Evolutionary conservation across 1,140 invertebrate genomes (phyloP), one percentile per base, ranked within the genome.

Genomic region (Cylas formicarius): DNA sequence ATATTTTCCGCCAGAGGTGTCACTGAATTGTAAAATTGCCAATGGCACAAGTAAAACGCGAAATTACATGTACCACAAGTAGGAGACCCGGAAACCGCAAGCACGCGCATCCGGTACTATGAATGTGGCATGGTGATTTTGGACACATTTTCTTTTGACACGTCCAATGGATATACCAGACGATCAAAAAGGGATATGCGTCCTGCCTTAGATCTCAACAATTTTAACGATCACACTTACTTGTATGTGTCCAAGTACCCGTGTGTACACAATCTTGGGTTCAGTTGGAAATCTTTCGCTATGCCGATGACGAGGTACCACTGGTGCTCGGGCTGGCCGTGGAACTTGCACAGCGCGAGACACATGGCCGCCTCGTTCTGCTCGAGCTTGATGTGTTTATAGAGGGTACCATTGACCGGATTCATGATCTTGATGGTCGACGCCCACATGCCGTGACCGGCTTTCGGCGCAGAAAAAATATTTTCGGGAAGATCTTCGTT

Each of bases 381-480:
- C 46, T 93, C 89, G 2, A 99, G 70, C 29, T 85, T 73, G 38
- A 94, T 72, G 43, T 82, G 77, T 57, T 87, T 82, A 32, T 90
- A 71, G 0, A 87, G 90, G 7, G 79, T 82, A 31, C 48, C 92
- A 44, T 81, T 78, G 22, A 85, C 85, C 20, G 95, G 91, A 62
- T 95, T 88, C 52, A 98, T 81, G 23, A 98, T 81, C 32, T 91
- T 75, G 20, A 99, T 80, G 17, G 90, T 73, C 0, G 96, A 98
- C 0, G 97, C 96, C 96, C 96, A 99, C 74, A 97, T 85, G 3
- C 92, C 94, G 53, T 81, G 74, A 1, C 94, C 95, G 14, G 95
- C 94, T 69, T 97, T 96, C 0, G 96, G 92, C 1, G 95, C 86
- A 0, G 94, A 93, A 67, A 98, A 99, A 7, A 87, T 73, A 56